phyloP scores from a whole-genome alignment of 2,797 vertebrate genomes.

The Lithobates sylvaticus region DNA sequence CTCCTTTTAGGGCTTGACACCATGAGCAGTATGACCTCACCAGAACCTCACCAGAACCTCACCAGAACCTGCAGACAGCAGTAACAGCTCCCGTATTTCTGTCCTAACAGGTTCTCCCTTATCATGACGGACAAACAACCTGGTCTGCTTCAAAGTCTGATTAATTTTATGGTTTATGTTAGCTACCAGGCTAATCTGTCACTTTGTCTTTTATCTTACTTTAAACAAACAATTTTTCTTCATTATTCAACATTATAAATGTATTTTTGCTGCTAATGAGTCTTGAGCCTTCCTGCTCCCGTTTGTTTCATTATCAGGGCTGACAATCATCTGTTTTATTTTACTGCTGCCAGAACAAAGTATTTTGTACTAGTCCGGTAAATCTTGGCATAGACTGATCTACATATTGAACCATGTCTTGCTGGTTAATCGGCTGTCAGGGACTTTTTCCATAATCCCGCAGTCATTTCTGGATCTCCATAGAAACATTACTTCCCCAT shows the following conservation, averaged over 20 bases:
- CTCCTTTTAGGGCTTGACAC: no score
- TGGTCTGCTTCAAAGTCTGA: no score
- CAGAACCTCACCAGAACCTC: no score
- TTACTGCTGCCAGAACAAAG: constrained; percentile 8
- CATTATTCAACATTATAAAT: neutral
- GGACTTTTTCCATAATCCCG: neutral
- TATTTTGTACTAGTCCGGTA: neutral
- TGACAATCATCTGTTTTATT: neutral
- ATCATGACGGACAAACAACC: no score
- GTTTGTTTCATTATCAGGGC: neutral
- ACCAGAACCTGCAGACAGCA: no score
- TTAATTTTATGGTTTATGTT: no score
- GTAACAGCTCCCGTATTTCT: no score
- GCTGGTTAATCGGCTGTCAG: constrained; percentile 2
- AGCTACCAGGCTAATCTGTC: no score
- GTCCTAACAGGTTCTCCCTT: no score
- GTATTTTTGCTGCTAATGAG: neutral
- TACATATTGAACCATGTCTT: neutral
- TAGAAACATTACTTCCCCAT: neutral
- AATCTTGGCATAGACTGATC: constrained; percentile 8
- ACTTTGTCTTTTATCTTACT: no score
- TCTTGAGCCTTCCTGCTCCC: neutral
- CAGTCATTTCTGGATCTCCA: neutral
- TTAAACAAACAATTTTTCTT: no score
- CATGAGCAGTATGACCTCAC: no score